A percentile compares a stretch with the other conserved stretches of the same genome.
These are phyloP conservation scores for Scaptomyza parva DNA, from an alignment of 2,888 invertebrate species.

Conservation along the genomic window DNA sequence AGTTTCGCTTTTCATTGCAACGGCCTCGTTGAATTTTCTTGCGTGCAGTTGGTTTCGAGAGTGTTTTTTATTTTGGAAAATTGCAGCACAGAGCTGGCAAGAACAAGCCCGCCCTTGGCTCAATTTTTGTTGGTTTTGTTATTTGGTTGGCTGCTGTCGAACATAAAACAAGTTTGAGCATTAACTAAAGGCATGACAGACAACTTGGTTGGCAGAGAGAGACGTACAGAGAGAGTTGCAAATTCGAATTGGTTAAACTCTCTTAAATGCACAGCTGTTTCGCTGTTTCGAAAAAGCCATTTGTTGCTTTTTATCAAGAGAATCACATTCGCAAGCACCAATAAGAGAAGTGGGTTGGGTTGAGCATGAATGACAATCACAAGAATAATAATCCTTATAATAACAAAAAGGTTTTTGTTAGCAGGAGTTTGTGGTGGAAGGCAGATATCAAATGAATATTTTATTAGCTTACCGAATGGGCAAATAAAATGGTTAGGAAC, in stretches of 20 bases:
- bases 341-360: conserved; percentile 23
- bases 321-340: conserved; percentile 19
- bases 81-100: conserved; percentile 46
- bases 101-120: conserved; percentile 77
- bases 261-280: conserved; percentile 34
- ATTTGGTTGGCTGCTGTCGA: conserved; percentile 43
- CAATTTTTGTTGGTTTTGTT: conserved; percentile 57
- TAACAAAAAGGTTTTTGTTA: conserved; percentile 21
- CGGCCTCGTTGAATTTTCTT: conserved; percentile 45
- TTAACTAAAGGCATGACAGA: conserved; percentile 38
- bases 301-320: conserved; percentile 63
- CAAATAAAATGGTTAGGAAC: conserved; percentile 7
- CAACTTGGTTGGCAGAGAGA: conserved; percentile 7
- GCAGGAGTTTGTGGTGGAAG: conserved; percentile 17
- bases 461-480: background rate
- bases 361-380: conserved; percentile 45
- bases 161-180: conserved; percentile 61
- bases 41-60: conserved; percentile 27
- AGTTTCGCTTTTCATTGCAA: conserved; percentile 67
- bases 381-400: conserved; percentile 44
- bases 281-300: conserved; percentile 47
- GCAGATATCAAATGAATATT: conserved; percentile 5
- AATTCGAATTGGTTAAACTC: conserved; percentile 39
- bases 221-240: conserved; percentile 31
- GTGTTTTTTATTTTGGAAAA: conserved; percentile 37